Evolutionary conservation across 2,797 vertebrate species (phyloP).

Genomic region (Cynopterus sphinx): DNA sequence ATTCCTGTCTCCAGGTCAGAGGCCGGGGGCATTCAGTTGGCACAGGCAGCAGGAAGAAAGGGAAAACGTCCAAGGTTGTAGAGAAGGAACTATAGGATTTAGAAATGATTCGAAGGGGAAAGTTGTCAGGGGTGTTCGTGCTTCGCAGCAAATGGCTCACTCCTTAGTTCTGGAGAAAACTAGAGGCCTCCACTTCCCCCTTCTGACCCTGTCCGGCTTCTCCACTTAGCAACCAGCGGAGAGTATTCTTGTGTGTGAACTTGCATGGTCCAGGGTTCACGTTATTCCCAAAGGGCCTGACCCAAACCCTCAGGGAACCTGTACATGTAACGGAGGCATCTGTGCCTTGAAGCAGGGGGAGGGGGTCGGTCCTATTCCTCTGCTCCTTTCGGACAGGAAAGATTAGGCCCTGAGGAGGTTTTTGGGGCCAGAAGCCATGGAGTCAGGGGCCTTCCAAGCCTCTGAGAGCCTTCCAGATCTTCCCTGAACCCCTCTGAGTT

Average conservation of each 20-base stretch:
- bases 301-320: neutral
- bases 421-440: neutral
- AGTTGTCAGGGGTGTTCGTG: neutral
- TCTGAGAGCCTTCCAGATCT: neutral
- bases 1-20: neutral
- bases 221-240: neutral
- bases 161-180: neutral
- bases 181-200: accelerated
- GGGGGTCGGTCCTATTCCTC: no score
- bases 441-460: neutral
- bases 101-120: neutral
- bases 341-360: neutral
- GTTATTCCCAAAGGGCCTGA: neutral
- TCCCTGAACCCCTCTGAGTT: neutral
- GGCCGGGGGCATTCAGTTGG: no score
- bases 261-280: neutral
- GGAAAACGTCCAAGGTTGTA: no score
- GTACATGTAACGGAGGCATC: neutral
- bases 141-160: no score
- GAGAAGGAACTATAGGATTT: neutral
- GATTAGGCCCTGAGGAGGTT: neutral
- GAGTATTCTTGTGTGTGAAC: neutral
- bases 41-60: neutral
- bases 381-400: neutral
- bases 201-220: neutral